phyloP scores from a whole-genome alignment of 1,140 invertebrate species.

The Halictus rubicundus region DNA sequence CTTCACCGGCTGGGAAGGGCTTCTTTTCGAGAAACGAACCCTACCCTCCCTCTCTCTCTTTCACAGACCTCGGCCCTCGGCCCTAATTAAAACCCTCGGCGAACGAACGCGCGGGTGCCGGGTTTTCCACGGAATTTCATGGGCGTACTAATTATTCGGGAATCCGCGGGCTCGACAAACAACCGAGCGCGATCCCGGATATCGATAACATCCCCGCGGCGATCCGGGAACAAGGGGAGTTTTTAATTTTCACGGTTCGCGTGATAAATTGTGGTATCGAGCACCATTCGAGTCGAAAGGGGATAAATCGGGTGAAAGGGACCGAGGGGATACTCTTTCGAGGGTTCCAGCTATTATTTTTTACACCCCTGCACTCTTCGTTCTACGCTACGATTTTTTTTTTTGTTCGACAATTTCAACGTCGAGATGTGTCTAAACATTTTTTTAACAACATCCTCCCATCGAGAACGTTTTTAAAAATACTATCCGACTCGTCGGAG shows the following conservation, averaged over 20 bases:
- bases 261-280: not conserved
- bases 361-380: too few species aligned
- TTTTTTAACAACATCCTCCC: too few species aligned
- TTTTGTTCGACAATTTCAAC: too few species aligned
- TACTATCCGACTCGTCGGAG: too few species aligned
- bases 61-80: too few species aligned
- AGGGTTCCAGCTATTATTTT: too few species aligned
- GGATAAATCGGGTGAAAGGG: not conserved
- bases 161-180: too few species aligned
- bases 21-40: constrained; percentile 11
- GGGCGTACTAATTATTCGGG: constrained; percentile 25
- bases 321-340: too few species aligned
- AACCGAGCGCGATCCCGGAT: constrained; percentile 8
- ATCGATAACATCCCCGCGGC: not conserved
- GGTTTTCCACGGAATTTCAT: constrained; percentile 28
- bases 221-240: not conserved
- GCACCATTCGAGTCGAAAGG: not conserved
- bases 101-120: not conserved
- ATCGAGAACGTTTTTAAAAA: too few species aligned
- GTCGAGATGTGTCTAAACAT: too few species aligned
- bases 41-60: too few species aligned
- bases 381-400: too few species aligned
- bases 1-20: constrained; percentile 9
- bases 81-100: constrained; percentile 26
- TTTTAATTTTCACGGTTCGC: constrained; percentile 11